Base-by-base conservation (phyloP, 2,797 vertebrate genomes). In the Ceryle rudis region DNA sequence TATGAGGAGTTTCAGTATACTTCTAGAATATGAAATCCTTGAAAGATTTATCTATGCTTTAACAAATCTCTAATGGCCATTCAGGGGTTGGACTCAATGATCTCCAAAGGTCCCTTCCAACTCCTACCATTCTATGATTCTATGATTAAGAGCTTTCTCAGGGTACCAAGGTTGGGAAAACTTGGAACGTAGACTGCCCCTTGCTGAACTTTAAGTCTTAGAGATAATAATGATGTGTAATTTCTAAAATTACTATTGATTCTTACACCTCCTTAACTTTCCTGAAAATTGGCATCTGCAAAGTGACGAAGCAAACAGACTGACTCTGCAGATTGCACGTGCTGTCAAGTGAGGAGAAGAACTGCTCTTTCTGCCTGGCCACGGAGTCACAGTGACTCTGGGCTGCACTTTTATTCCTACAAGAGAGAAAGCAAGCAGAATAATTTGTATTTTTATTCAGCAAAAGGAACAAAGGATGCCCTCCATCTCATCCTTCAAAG, bases 271-370 rank as follows among this genome's bases (percentile, higher is more conserved):
- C 31, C 26, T 66, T 16, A 79, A 54, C 11, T 44, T 39, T 47
- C 25, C 64, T 47, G 28, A 85, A 77, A 62, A 87, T 1, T 12
- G 16, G 11, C 18, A 88, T 41, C 46, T 5, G 3, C 37, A 26
- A 70, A 84, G 21, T 0, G 2, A 31, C 1, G 12, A 23, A 28
- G 41, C 54, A 26, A 81, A 64, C 20, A 79, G 6, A 8, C 26
- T 35, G 22, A 7, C 49, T 47, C 10, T 9, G 8, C 74, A 61
- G 23, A 64, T 20, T 0, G 3, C 31, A 46, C 0, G 0, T 26
- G 26, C 14, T 54, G 10, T 9, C 14, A 19, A 14, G 21, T 4
- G 12, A 60, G 20, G 33, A 67, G 31, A 46, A 46, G 21, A 58
- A 35, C 3, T 49, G 33, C 19, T 70, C 26, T 57, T 79, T 80